Evolutionary conservation across 2,113 vertebrate species (phyloP).

Genomic region (Speoplatyrhinus poulsoni): DNA sequence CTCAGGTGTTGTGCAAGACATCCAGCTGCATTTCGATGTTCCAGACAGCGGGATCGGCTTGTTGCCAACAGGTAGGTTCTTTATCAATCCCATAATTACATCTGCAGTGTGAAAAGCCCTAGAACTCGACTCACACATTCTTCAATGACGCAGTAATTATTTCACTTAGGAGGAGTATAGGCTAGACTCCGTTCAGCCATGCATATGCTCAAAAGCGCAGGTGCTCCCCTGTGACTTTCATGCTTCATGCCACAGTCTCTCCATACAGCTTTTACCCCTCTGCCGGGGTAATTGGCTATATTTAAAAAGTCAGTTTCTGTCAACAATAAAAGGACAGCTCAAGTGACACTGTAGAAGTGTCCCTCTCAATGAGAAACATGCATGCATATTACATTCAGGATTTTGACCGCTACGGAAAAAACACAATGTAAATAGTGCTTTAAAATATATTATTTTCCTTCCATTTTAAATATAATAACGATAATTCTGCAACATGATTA

Average conservation of each 20-base stretch:
- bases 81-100: slow-evolving; percentile 52
- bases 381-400: too few relatives aligned
- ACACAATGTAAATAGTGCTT: too few relatives aligned
- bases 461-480: neutral
- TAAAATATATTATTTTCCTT: too few relatives aligned
- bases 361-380: too few relatives aligned
- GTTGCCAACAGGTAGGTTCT: slow-evolving; percentile 88
- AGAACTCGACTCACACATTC: slow-evolving; percentile 3
- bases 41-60: slow-evolving; percentile 87
- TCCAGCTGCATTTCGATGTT: slow-evolving; percentile 87
- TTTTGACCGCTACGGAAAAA: too few relatives aligned
- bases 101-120: slow-evolving; percentile 15
- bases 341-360: neutral
- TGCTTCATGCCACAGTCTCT: neutral
- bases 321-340: slow-evolving; percentile 1
- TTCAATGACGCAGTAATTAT: slow-evolving; percentile 21
- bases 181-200: slow-evolving; percentile 22
- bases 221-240: slow-evolving; percentile 4
- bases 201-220: slow-evolving; percentile 32
- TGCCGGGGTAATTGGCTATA: slow-evolving; percentile 30
- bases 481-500: neutral
- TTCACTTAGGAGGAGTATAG: slow-evolving; percentile 1
- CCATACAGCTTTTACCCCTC: neutral
- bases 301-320: slow-evolving; percentile 16
- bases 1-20: slow-evolving; percentile 87